phyloP scores from a whole-genome alignment of 2,113 vertebrate species.

The Pelobates fuscus region DNA sequence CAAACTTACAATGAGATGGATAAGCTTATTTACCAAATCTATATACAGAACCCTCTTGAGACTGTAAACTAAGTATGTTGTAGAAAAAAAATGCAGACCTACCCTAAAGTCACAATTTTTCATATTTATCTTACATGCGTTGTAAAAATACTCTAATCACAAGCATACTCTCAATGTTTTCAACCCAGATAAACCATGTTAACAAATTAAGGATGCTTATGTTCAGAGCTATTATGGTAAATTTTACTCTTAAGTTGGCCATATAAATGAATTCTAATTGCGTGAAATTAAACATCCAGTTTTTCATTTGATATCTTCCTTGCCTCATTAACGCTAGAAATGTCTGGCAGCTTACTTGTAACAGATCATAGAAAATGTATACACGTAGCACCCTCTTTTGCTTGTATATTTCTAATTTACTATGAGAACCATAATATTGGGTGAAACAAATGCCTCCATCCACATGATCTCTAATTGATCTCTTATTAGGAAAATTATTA shows the following conservation, averaged over 20 bases:
- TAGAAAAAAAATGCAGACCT: not conserved
- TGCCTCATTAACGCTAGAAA: not conserved
- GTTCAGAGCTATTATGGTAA: not conserved
- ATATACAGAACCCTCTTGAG: constrained; percentile 6
- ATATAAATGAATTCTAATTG: constrained; percentile 16
- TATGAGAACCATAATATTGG: too few species aligned
- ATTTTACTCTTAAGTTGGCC: too few species aligned
- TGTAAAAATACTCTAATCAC: constrained; percentile 27
- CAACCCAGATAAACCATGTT: not conserved
- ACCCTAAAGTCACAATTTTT: constrained; percentile 5
- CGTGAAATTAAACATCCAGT: constrained; percentile 14
- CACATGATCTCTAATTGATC: too few species aligned
- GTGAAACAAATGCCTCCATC: too few species aligned
- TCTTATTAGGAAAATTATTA: too few species aligned
- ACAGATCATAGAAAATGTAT: too few species aligned
- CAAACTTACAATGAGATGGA: constrained; percentile 27
- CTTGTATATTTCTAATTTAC: too few species aligned
- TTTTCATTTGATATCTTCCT: constrained; percentile 23
- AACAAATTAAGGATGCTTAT: constrained; percentile 8
- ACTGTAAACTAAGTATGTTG: not conserved
- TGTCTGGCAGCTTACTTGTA: not conserved
- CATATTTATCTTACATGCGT: constrained; percentile 1
- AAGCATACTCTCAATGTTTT: constrained; percentile 13
- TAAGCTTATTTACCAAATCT: constrained; percentile 25
- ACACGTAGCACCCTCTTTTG: too few species aligned